Percentiles rank a stretch among this genome's conserved stretches.
Evolutionary conservation across 1,140 invertebrate genomes (phyloP).

Genomic region (Leptonema lineaticorne): DNA sequence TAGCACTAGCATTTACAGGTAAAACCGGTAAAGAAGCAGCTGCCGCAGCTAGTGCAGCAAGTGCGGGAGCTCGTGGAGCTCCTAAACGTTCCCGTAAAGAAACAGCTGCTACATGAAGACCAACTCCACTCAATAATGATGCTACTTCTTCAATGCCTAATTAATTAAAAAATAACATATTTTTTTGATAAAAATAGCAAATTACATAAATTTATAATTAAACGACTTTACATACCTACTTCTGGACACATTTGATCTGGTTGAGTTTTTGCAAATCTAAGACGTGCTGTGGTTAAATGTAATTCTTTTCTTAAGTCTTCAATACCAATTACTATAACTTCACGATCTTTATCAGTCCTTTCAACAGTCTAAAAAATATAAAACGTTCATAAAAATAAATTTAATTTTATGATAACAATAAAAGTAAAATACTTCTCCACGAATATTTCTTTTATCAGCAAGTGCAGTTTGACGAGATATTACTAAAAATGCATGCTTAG

Average conservation of each 20-base stretch:
- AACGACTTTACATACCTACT: conserved; percentile 20
- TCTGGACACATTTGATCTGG: conserved; percentile 38
- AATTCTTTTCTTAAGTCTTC: conserved; percentile 38
- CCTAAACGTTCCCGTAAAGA: conserved; percentile 21
- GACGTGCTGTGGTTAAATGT: conserved; percentile 33
- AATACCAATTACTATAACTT: conserved; percentile 35
- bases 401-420: background rate
- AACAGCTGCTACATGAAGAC: conserved; percentile 34
- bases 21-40: conserved; percentile 26
- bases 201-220: conserved; percentile 8
- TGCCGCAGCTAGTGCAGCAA: conserved; percentile 33
- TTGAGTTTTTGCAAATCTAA: conserved; percentile 40
- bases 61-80: conserved; percentile 31
- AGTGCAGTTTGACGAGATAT: background rate
- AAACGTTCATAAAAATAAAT: background rate
- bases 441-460: conserved; percentile 32
- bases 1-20: conserved; percentile 1
- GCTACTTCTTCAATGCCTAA: conserved; percentile 39
- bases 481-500: conserved; percentile 47
- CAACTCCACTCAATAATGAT: conserved; percentile 34
- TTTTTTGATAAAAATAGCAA: background rate
- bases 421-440: conserved; percentile 33
- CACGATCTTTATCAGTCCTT: conserved; percentile 19
- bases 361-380: conserved; percentile 29
- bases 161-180: background rate